Conservation (phyloP, 2,888 invertebrate genomes). For the Lasioglossum malachurum region DNA sequence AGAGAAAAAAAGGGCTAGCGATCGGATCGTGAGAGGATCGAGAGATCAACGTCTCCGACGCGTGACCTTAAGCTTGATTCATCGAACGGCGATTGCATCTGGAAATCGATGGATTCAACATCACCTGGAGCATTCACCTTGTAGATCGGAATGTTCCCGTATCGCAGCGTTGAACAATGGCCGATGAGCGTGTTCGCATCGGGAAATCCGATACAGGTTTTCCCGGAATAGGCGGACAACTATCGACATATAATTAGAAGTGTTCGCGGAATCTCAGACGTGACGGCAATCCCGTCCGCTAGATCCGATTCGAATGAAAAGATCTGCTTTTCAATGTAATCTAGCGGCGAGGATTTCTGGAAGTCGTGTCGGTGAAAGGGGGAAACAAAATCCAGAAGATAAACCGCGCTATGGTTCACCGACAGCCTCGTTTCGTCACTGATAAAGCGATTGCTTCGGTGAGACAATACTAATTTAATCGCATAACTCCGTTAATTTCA, state of each 20-base stretch:
- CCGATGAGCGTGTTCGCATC: neutral
- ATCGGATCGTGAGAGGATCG: neutral
- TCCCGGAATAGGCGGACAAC: constrained; percentile 7
- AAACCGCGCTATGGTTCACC: neutral
- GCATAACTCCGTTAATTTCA: neutral
- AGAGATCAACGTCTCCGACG: neutral
- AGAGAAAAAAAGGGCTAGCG: neutral
- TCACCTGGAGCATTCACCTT: neutral
- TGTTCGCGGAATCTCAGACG: constrained; percentile 29
- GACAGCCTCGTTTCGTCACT: neutral
- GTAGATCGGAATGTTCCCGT: neutral
- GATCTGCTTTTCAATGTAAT: constrained; percentile 14
- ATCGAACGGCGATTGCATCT: neutral
- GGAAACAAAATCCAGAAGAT: constrained; percentile 7
- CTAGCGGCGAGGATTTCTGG: constrained; percentile 5
- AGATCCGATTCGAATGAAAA: constrained; percentile 1
- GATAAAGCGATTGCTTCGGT: neutral
- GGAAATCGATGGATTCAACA: neutral
- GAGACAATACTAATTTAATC: neutral
- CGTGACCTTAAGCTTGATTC: neutral
- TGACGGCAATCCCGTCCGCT: constrained; percentile 19
- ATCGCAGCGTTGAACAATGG: neutral
- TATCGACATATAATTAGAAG: constrained; percentile 44
- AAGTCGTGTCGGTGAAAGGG: constrained; percentile 11
- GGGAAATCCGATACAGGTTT: neutral